Percentiles rank a stretch among this genome's conserved stretches.
These are phyloP conservation scores for Grapholita molesta DNA, from an alignment of 1,140 invertebrate species.

Conservation along the genomic window DNA sequence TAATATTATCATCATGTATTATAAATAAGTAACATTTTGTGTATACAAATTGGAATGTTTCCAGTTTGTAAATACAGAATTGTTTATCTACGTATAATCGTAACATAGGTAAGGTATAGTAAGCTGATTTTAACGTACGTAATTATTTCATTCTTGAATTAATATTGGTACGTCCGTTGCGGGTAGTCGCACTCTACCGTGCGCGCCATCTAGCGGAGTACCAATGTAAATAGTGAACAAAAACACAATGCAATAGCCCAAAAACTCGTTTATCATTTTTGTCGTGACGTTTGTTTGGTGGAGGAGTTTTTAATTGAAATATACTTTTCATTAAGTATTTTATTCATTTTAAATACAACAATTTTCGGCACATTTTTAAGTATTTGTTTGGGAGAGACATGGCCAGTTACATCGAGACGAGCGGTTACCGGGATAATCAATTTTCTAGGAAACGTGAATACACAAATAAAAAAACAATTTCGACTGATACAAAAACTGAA, in stretches of 20 bases:
- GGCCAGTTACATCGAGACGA: constrained; percentile 50
- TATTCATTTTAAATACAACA: constrained; percentile 62
- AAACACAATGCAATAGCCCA: constrained; percentile 74
- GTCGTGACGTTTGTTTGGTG: constrained; percentile 52
- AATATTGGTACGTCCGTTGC: constrained; percentile 53
- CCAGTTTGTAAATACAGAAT: constrained; percentile 36
- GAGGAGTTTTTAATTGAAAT: constrained; percentile 41
- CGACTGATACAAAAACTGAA: constrained; percentile 12
- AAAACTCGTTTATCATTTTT: constrained; percentile 61
- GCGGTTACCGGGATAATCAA: constrained; percentile 54
- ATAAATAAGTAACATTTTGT: constrained; percentile 60
- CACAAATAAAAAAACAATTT: constrained; percentile 11
- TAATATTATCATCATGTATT: constrained; percentile 74
- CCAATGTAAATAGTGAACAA: constrained; percentile 61
- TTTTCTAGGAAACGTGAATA: constrained; percentile 69
- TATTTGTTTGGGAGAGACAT: constrained; percentile 58
- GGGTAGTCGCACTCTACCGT: not conserved
- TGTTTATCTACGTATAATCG: constrained; percentile 61
- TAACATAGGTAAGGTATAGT: constrained; percentile 73
- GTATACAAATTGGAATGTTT: constrained; percentile 30
- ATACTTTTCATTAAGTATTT: constrained; percentile 47
- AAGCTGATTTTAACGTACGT: constrained; percentile 75
- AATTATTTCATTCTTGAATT: constrained; percentile 76
- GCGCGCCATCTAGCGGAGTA: constrained; percentile 28
- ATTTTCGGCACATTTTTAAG: constrained; percentile 60